A percentile compares a stretch with the other conserved stretches of the same genome.
These are phyloP conservation scores for Uropetala carovei DNA, from an alignment of 2,888 invertebrate genomes.

Conservation along the genomic window DNA sequence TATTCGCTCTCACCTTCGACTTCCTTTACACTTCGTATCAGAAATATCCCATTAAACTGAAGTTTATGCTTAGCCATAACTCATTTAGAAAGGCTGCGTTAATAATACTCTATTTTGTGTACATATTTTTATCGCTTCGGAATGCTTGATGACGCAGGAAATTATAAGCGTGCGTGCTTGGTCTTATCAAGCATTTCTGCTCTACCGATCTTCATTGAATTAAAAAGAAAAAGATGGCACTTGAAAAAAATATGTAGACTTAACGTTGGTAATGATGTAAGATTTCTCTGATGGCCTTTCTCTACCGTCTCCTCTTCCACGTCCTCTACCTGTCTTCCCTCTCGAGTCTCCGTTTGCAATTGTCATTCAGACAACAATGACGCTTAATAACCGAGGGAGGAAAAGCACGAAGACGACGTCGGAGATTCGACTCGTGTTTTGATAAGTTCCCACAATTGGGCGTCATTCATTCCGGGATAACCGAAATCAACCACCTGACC, in stretches of 20 bases:
- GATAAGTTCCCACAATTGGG: conserved; percentile 49
- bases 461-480: conserved; percentile 12
- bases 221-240: not conserved
- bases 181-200: not conserved
- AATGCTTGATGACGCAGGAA: too few relatives aligned
- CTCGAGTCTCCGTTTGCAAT: not conserved
- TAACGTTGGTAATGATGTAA: not conserved
- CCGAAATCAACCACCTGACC: conserved; percentile 40
- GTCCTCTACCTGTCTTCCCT: not conserved
- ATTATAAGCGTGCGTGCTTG: too few relatives aligned
- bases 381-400: not conserved
- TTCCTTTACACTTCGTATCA: too few relatives aligned
- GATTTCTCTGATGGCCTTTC: too few relatives aligned
- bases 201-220: not conserved
- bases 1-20: too few relatives aligned
- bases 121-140: too few relatives aligned
- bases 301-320: too few relatives aligned
- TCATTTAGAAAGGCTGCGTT: too few relatives aligned
- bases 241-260: not conserved
- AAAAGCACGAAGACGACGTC: too few relatives aligned
- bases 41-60: too few relatives aligned
- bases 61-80: too few relatives aligned
- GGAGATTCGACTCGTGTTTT: conserved; percentile 15
- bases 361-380: not conserved
- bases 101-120: too few relatives aligned